These are phyloP conservation scores for Forficula auricularia DNA, from an alignment of 1,140 invertebrate genomes.

Conservation along the genomic window DNA sequence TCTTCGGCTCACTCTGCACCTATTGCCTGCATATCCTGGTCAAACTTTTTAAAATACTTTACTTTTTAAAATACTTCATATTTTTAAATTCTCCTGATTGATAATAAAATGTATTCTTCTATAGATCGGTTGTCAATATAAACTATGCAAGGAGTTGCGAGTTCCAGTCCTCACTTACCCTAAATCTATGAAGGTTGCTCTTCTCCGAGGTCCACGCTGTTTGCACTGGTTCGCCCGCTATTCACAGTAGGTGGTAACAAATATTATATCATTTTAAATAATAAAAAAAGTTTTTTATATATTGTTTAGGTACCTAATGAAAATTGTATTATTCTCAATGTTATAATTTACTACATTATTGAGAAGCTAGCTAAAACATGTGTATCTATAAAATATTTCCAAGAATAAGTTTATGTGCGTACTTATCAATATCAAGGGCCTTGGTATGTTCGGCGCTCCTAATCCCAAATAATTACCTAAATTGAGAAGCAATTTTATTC, in stretches of 20 bases:
- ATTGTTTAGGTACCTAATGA: not conserved
- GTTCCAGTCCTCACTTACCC: slow-evolving; percentile 44
- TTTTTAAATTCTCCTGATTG: not conserved
- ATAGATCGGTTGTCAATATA: slow-evolving; percentile 33
- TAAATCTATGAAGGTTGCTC: slow-evolving; percentile 40
- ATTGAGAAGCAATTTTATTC: too few species aligned
- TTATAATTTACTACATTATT: slow-evolving; percentile 2
- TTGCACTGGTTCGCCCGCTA: slow-evolving; percentile 32
- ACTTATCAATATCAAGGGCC: too few species aligned
- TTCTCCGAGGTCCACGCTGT: slow-evolving; percentile 35
- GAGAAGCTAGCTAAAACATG: too few species aligned
- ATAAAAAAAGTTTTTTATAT: not conserved
- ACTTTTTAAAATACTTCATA: not conserved
- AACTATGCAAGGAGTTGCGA: slow-evolving; percentile 31
- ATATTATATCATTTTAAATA: too few species aligned
- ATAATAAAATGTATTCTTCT: not conserved
- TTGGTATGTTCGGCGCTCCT: too few species aligned
- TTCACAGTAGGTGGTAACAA: slow-evolving; percentile 24
- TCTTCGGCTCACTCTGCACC: slow-evolving; percentile 40
- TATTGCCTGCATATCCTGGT: slow-evolving; percentile 50
- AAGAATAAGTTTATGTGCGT: too few species aligned
- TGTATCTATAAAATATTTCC: too few species aligned
- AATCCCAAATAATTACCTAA: too few species aligned
- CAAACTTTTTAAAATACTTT: slow-evolving; percentile 16
- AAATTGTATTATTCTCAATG: not conserved